Percentiles rank a stretch among this genome's conserved stretches.
Evolutionary conservation across 2,888 invertebrate species (phyloP).

Genomic region (Selenia dentaria): DNA sequence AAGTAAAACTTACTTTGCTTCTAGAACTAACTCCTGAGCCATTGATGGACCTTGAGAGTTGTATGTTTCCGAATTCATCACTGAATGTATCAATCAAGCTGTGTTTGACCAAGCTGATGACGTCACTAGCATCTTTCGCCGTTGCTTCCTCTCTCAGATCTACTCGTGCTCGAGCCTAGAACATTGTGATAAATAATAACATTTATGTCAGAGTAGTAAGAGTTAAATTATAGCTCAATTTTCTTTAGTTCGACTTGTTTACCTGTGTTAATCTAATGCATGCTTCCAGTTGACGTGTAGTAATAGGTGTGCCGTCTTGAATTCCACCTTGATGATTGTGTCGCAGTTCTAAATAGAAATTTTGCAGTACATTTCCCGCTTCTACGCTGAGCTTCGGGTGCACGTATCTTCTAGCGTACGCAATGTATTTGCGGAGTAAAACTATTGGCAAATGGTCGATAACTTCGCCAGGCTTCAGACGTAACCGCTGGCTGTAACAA

Average conservation of each 20-base stretch:
- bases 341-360: conserved; percentile 92
- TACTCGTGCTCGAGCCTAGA: conserved; percentile 93
- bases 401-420: conserved; percentile 95
- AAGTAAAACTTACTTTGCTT: conserved; percentile 86
- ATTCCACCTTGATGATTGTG: conserved; percentile 86
- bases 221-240: too few species aligned
- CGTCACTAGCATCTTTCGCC: conserved; percentile 91
- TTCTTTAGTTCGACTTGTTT: conserved; percentile 10
- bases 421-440: conserved; percentile 94
- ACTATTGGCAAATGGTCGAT: conserved; percentile 90
- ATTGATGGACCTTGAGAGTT: conserved; percentile 87
- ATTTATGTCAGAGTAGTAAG: too few species aligned
- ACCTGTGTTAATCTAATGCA: conserved; percentile 93
- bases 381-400: conserved; percentile 90
- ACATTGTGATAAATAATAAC: conserved; percentile 4
- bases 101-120: conserved; percentile 93
- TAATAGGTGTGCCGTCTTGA: conserved; percentile 89
- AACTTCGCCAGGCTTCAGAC: conserved; percentile 83
- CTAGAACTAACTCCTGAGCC: conserved; percentile 90
- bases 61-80: conserved; percentile 88
- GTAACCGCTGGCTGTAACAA: conserved; percentile 84
- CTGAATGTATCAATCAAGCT: conserved; percentile 91
- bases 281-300: conserved; percentile 95
- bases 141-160: conserved; percentile 94
- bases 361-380: conserved; percentile 89